phyloP scores from a whole-genome alignment of 2,888 invertebrate genomes.

The Hydraecia micacea region DNA sequence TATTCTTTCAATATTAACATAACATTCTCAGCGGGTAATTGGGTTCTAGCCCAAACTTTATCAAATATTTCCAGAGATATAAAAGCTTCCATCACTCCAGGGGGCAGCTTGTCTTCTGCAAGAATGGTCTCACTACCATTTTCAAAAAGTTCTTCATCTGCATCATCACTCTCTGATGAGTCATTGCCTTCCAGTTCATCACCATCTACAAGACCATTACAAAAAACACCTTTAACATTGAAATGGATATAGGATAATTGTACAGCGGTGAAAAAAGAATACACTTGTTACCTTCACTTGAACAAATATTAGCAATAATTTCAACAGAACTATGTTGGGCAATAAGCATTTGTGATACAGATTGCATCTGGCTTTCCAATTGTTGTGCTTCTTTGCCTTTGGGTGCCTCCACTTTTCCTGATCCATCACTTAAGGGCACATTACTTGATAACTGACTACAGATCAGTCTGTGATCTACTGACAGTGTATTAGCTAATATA shows the following conservation, averaged over 20 bases:
- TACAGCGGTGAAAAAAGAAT: neutral
- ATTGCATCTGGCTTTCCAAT: constrained; percentile 86
- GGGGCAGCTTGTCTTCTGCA: constrained; percentile 88
- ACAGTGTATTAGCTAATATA: constrained; percentile 88
- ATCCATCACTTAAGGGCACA: constrained; percentile 82
- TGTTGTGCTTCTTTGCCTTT: constrained; percentile 82
- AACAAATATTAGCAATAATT: constrained; percentile 93
- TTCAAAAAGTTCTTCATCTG: constrained; percentile 84
- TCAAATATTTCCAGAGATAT: constrained; percentile 90
- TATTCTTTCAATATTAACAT: constrained; percentile 88
- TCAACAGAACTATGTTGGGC: constrained; percentile 93
- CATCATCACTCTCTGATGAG: constrained; percentile 83
- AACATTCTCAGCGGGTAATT: constrained; percentile 89
- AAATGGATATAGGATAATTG: neutral
- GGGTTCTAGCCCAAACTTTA: constrained; percentile 90
- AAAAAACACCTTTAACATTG: neutral
- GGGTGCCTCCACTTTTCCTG: constrained; percentile 75
- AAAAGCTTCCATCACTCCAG: constrained; percentile 91
- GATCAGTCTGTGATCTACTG: constrained; percentile 88
- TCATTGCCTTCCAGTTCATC: constrained; percentile 78
- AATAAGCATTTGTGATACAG: constrained; percentile 90
- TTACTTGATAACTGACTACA: constrained; percentile 87
- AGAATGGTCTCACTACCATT: constrained; percentile 82
- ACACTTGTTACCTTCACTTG: constrained; percentile 89
- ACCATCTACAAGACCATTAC: constrained; percentile 70